These are phyloP conservation scores for Acanthococcus lagerstroemiae DNA, from an alignment of 2,888 invertebrate species.

Conservation along the genomic window DNA sequence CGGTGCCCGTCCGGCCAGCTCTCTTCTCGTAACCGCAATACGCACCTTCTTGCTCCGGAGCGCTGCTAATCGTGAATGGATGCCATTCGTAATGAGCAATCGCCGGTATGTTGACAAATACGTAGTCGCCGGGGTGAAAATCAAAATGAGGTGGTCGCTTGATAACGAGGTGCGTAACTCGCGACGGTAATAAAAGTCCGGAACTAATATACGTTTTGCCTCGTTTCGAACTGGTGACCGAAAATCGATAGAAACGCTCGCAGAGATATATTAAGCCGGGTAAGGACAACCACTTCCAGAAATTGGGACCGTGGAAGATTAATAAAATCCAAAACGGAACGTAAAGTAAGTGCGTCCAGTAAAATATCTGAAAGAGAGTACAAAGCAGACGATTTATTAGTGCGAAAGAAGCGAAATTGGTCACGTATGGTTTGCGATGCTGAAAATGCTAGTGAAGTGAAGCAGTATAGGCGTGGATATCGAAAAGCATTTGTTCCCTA, in stretches of 20 bases:
- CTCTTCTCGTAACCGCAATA: too few relatives aligned
- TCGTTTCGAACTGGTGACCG: conserved; percentile 53
- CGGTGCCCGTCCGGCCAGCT: too few relatives aligned
- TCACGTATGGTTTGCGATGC: too few relatives aligned
- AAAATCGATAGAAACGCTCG: conserved; percentile 57
- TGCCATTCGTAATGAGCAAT: conserved; percentile 94
- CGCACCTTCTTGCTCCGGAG: conserved; percentile 80
- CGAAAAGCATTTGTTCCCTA: too few relatives aligned
- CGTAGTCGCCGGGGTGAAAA: conserved; percentile 87
- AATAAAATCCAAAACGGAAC: conserved; percentile 76
- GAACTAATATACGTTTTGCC: conserved; percentile 85
- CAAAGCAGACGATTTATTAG: too few relatives aligned
- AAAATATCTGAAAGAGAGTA: conserved; percentile 59
- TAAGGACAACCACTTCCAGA: conserved; percentile 87
- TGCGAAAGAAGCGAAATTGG: too few relatives aligned
- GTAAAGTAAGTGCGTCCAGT: conserved; percentile 86
- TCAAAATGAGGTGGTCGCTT: conserved; percentile 74
- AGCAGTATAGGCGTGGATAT: too few relatives aligned
- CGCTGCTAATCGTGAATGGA: conserved; percentile 92
- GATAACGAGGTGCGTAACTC: conserved; percentile 83
- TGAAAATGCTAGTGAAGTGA: too few relatives aligned
- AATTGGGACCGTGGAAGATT: conserved; percentile 80
- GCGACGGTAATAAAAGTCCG: conserved; percentile 74
- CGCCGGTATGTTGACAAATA: conserved; percentile 82
- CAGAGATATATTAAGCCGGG: conserved; percentile 69